A percentile compares a stretch with the other conserved stretches of the same genome.
phyloP scores from a whole-genome alignment of 1,140 invertebrate species.

The Hetaerina americana region DNA sequence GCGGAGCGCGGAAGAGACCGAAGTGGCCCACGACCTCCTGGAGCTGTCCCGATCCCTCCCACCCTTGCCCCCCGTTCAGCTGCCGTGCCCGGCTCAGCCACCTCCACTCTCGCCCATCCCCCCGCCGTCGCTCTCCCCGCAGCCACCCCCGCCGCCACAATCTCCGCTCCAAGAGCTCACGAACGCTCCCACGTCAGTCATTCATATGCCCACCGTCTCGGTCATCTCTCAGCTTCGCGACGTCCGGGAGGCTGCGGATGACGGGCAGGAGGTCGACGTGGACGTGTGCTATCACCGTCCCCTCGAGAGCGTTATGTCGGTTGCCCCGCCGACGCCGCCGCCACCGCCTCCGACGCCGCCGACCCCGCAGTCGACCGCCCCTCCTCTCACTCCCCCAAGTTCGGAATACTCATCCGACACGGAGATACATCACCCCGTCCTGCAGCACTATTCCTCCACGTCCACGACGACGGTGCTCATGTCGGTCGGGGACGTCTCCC shows the following conservation, averaged over 20 bases:
- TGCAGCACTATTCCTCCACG: constrained; percentile 18
- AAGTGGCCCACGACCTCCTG: constrained; percentile 71
- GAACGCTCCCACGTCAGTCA: constrained; percentile 5
- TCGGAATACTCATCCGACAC: constrained; percentile 61
- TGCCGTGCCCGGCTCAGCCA: constrained; percentile 17
- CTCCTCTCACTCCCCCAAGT: constrained; percentile 48
- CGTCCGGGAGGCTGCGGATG: constrained; percentile 1
- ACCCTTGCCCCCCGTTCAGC: constrained; percentile 46
- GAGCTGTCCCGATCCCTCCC: constrained; percentile 66
- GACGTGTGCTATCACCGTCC: not conserved
- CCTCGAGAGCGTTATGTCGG: not conserved
- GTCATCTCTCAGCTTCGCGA: not conserved
- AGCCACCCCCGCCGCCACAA: constrained; percentile 21
- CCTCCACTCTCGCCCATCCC: constrained; percentile 21
- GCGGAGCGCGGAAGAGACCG: constrained; percentile 62
- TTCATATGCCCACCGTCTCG: constrained; percentile 9
- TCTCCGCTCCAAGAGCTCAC: constrained; percentile 14
- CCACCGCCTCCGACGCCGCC: not conserved
- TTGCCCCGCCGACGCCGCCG: not conserved
- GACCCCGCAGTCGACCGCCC: constrained; percentile 18
- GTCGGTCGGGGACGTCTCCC: constrained; percentile 1
- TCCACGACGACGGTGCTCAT: constrained; percentile 7
- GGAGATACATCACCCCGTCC: constrained; percentile 42
- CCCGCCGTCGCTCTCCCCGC: constrained; percentile 18
- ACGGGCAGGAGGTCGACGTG: not conserved